Conservation (phyloP, 2,797 vertebrate genomes). For the Ctenopoma multispine region DNA sequence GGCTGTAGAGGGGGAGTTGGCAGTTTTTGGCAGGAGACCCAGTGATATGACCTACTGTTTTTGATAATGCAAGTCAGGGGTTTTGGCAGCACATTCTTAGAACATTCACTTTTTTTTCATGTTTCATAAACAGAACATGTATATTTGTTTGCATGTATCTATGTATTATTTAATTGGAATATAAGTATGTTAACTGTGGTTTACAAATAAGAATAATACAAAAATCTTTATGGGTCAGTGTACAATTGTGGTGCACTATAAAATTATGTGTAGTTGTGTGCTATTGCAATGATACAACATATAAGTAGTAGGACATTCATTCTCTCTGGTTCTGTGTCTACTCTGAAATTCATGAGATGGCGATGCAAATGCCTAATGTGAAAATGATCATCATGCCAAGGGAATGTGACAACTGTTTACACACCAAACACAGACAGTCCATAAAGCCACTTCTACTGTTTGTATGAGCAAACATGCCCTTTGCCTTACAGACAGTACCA, state of each 20-base stretch:
- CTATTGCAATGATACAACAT: neutral
- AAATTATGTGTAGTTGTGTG: neutral
- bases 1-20: slow-evolving; percentile 39
- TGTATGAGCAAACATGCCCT: slow-evolving; percentile 84
- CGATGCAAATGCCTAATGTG: slow-evolving; percentile 36
- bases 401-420: slow-evolving; percentile 78
- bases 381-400: slow-evolving; percentile 63
- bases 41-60: slow-evolving; percentile 19
- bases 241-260: neutral
- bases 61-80: slow-evolving; percentile 15
- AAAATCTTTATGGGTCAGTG: slow-evolving; percentile 2
- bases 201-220: neutral
- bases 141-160: neutral
- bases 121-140: neutral
- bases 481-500: slow-evolving; percentile 80
- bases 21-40: slow-evolving; percentile 26
- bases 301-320: neutral
- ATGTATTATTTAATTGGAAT: neutral
- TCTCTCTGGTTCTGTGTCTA: neutral
- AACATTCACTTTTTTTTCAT: neutral
- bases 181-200: neutral
- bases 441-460: slow-evolving; percentile 85
- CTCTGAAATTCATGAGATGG: neutral
- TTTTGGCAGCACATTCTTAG: slow-evolving; percentile 11
- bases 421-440: slow-evolving; percentile 83